phyloP scores from a whole-genome alignment of 2,888 invertebrate genomes.

The Sympetrum striolatum region DNA sequence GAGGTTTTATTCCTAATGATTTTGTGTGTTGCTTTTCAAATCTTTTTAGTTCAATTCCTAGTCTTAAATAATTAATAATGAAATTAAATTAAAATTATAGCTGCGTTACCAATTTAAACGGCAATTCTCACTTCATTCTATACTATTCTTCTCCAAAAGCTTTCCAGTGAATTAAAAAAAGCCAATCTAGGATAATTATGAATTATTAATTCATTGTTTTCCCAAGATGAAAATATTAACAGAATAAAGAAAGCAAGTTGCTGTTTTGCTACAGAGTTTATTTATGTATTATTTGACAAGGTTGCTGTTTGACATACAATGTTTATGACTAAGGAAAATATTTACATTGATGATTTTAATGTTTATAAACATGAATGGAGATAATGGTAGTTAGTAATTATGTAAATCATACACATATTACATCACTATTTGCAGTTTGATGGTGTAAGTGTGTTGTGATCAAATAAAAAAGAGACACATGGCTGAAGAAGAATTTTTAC shows the following conservation, averaged over 20 bases:
- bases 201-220: neutral
- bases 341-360: neutral
- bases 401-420: neutral
- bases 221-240: neutral
- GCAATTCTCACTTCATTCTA: neutral
- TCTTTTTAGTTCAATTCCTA: neutral
- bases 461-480: neutral
- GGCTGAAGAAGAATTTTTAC: neutral
- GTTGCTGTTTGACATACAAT: neutral
- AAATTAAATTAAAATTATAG: neutral
- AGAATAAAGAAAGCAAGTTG: neutral
- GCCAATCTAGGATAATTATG: neutral
- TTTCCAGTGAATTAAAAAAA: neutral
- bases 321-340: neutral
- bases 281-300: neutral
- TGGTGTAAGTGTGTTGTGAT: neutral
- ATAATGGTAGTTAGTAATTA: neutral
- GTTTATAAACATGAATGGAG: neutral
- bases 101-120: neutral
- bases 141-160: neutral
- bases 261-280: neutral
- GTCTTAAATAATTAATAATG: neutral
- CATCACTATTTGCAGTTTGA: neutral
- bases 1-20: neutral
- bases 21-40: neutral